These are phyloP conservation scores for Epinotia ramella DNA, from an alignment of 2,888 invertebrate species.

Conservation along the genomic window DNA sequence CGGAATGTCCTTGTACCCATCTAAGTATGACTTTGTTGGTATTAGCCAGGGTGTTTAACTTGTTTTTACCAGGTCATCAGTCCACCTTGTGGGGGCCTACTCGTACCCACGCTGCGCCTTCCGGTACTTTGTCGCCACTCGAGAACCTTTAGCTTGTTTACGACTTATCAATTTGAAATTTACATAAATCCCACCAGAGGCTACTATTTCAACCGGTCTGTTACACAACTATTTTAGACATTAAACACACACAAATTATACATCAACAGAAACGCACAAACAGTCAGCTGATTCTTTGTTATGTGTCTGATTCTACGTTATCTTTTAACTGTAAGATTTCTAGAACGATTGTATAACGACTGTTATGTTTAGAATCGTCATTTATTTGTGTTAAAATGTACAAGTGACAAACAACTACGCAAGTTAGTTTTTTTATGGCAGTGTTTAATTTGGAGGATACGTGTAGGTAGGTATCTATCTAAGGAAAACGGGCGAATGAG, in stretches of 20 bases:
- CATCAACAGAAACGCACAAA: not conserved
- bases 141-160: not conserved
- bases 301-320: conserved; percentile 1
- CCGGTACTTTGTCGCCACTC: too few species aligned
- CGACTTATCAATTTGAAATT: conserved; percentile 6
- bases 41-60: too few species aligned
- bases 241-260: not conserved
- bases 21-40: too few species aligned
- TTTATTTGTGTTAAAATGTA: not conserved
- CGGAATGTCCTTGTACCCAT: too few species aligned
- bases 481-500: not conserved
- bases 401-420: not conserved
- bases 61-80: too few species aligned
- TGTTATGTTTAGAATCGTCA: not conserved
- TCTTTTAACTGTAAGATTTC: conserved; percentile 8
- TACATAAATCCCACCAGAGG: conserved; percentile 1
- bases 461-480: too few species aligned
- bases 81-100: too few species aligned
- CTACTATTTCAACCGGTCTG: conserved; percentile 1
- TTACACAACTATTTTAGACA: not conserved
- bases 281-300: not conserved
- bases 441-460: too few species aligned
- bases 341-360: not conserved
- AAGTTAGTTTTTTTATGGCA: not conserved
- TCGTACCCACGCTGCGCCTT: too few species aligned